Evolutionary conservation across 2,113 vertebrate genomes (phyloP).

Genomic region (Rhea pennata): DNA sequence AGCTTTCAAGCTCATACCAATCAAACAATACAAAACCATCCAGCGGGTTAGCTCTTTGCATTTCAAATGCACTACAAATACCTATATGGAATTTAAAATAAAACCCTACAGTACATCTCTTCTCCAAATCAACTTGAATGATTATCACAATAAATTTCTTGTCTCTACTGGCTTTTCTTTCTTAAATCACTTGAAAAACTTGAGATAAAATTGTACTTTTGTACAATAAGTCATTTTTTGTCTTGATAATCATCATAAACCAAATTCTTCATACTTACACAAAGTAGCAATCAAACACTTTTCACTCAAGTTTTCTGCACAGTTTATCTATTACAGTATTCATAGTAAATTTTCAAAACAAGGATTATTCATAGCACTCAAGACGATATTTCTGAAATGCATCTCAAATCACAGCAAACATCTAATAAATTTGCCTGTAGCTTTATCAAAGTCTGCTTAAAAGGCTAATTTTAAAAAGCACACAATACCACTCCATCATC

Average conservation of each 20-base stretch:
- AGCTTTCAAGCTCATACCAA: not conserved
- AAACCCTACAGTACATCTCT: not conserved
- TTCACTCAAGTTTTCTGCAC: not conserved
- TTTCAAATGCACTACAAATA: not conserved
- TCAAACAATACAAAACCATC: not conserved
- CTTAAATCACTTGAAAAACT: not conserved
- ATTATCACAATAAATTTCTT: not conserved
- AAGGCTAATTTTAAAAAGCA: too few relatives aligned
- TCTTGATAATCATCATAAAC: not conserved
- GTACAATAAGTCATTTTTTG: not conserved
- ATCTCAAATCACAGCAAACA: not conserved
- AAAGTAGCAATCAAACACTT: not conserved
- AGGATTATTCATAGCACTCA: not conserved
- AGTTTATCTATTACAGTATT: not conserved
- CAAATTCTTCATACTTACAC: not conserved
- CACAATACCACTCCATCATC: too few relatives aligned
- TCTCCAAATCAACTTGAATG: not conserved
- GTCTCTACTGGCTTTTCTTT: not conserved
- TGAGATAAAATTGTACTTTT: not conserved
- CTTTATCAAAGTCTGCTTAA: not conserved
- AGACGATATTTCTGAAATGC: not conserved
- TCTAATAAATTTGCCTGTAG: not conserved
- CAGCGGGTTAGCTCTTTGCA: not conserved
- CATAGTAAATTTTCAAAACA: not conserved
- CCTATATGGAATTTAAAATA: not conserved